Base-by-base conservation (phyloP, 2,113 vertebrate species). In the Myodes glareolus region DNA sequence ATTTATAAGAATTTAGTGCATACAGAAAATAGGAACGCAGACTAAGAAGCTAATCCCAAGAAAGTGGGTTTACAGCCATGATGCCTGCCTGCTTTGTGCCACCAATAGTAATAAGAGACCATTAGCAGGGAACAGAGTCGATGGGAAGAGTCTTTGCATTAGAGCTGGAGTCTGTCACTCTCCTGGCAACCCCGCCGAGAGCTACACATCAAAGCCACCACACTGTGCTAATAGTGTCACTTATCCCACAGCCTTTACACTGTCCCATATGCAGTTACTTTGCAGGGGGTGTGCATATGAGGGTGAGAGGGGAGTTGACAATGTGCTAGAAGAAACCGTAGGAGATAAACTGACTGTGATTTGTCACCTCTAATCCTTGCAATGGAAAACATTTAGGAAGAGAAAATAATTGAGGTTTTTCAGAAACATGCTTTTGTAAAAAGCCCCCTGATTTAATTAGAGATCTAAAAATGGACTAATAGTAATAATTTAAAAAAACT, bases 171-270 rank as follows among this genome's bases (percentile, higher is more conserved):
- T 63, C 97, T 98, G 97, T 97, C 98, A 97, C 92, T 98, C 97
- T 97, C 86, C 96, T 98, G 98, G 98, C 96, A 98, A 94, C 96
- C 97, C 98, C 95, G 97, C 94, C 1, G 97, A 98, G 92, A 96
- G 14, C 97, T 92, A 72, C 94, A 92, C 55, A 97, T 98, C 98
- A 98, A 96, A 98, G 96, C 96, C 94, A 98, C 97, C 98, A 98
- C 96, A 96, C 97, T 95, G 96, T 92, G 98, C 92, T 98, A 98
- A 98, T 96, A 95, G 94, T 98, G 91, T 97, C 97, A 96, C 94
- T 98, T 98, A 97, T 96, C 92, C n/a, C n/a, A 27, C 94, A 97
- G 97, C 91, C 96, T 96, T 98, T 98, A 91, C 91, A 91, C 17
- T 94, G 96, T 97, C 96, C 97, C 95, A 97, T 97, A 94, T 96